These are phyloP conservation scores for Alethe diademata DNA, from an alignment of 2,113 vertebrate genomes.

Conservation along the genomic window DNA sequence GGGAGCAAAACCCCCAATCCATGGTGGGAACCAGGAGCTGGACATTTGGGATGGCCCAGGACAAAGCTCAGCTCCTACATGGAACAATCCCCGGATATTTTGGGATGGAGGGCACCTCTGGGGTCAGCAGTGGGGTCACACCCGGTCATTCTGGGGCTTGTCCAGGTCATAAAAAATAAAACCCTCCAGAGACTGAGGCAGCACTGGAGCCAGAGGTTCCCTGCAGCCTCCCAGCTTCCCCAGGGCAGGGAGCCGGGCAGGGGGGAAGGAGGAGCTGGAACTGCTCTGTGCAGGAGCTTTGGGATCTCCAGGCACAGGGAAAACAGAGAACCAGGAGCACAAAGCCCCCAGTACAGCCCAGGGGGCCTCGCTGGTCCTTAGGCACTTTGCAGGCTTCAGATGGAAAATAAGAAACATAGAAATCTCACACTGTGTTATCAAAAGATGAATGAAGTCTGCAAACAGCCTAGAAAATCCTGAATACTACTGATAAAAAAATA, in stretches of 20 bases:
- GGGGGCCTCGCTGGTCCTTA: not conserved
- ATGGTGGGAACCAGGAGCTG: not conserved
- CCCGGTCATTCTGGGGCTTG: not conserved
- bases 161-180: not conserved
- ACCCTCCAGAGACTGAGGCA: not conserved
- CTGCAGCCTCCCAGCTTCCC: not conserved
- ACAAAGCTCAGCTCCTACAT: not conserved
- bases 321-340: rapidly evolving
- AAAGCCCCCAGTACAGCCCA: not conserved
- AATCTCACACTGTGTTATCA: rapidly evolving
- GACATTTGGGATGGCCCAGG: not conserved
- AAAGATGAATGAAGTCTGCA: not conserved
- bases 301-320: not conserved
- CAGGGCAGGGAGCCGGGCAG: not conserved
- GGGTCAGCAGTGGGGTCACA: not conserved
- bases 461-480: not conserved
- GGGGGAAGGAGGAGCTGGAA: not conserved
- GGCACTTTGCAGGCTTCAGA: not conserved
- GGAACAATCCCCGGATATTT: rapidly evolving
- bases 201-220: rapidly evolving
- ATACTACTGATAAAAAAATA: not conserved
- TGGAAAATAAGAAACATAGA: not conserved
- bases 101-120: not conserved
- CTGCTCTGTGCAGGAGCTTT: not conserved
- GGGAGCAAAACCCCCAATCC: not conserved